Evolutionary conservation across 92 coral and sea anemone species (phyloP).

Genomic region (Epizoanthus ramosus): DNA sequence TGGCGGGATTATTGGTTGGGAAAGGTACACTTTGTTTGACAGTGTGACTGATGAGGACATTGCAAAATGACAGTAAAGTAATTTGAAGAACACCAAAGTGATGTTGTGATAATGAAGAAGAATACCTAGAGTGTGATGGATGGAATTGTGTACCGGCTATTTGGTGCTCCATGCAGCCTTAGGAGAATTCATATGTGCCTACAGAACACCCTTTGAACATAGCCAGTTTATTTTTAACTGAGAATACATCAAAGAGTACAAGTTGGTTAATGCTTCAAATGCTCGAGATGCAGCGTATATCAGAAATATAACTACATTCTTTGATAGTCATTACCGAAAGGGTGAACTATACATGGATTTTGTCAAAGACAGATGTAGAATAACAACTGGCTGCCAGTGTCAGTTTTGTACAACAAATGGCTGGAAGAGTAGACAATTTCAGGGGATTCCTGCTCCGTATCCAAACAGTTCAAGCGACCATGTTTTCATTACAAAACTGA

Average conservation of each 20-base stretch:
- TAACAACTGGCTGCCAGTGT: constrained; percentile 42
- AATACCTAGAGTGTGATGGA: constrained; percentile 21
- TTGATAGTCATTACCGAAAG: constrained; percentile 44
- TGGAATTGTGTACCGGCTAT: constrained; percentile 35
- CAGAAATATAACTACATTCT: constrained; percentile 45
- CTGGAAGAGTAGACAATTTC: too few relatives aligned
- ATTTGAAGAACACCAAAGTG: not conserved
- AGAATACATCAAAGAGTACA: constrained; percentile 15
- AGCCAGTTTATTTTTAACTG: constrained; percentile 29
- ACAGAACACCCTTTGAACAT: constrained; percentile 40
- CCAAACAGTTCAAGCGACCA: constrained; percentile 46
- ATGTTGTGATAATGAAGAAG: constrained; percentile 23
- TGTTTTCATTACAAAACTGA: constrained; percentile 38
- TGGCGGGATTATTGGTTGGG: constrained; percentile 33
- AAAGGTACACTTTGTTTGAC: constrained; percentile 21
- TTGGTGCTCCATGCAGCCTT: constrained; percentile 59
- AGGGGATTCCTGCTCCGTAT: constrained; percentile 48
- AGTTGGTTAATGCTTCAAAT: constrained; percentile 13
- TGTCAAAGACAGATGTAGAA: constrained; percentile 44
- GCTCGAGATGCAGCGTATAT: constrained; percentile 53
- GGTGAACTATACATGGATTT: constrained; percentile 58
- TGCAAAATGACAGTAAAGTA: constrained; percentile 22
- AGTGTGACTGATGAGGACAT: constrained; percentile 23
- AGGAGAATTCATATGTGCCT: constrained; percentile 49
- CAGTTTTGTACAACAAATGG: constrained; percentile 33